phyloP scores from a whole-genome alignment of 2,888 invertebrate genomes.

The Rhaphigaster nebulosa region DNA sequence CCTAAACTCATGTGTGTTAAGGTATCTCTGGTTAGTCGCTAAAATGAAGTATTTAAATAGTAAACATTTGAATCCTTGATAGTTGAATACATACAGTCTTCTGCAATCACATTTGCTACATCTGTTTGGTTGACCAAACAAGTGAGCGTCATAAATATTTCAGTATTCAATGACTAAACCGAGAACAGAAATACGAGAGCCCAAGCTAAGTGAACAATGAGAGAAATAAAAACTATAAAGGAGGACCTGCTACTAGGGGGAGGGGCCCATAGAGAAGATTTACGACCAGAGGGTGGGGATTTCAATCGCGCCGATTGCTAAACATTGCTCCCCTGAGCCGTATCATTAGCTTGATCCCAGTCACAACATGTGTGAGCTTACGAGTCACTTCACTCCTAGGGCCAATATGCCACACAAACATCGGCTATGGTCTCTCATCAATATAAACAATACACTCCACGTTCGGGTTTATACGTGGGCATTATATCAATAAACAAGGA shows the following conservation, averaged over 20 bases:
- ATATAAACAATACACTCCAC: conserved; percentile 27
- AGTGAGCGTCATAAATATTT: not conserved
- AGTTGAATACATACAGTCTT: not conserved
- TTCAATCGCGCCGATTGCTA: conserved; percentile 58
- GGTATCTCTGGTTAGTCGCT: no score
- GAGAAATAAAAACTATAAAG: conserved; percentile 45
- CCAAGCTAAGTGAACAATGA: conserved; percentile 6
- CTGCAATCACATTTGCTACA: not conserved
- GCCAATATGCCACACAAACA: conserved; percentile 54
- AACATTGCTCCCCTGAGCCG: conserved; percentile 58
- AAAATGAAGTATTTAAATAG: not conserved
- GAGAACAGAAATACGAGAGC: not conserved
- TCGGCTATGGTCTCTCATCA: not conserved
- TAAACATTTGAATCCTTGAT: not conserved
- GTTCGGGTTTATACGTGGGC: not conserved
- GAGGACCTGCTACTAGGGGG: conserved; percentile 22
- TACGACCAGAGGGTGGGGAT: conserved; percentile 36
- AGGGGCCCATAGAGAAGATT: conserved; percentile 51
- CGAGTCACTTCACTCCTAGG: conserved; percentile 51
- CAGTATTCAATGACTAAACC: not conserved
- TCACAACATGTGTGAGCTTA: conserved; percentile 62
- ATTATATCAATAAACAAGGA: not conserved
- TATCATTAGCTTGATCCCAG: conserved; percentile 56
- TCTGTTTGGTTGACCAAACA: not conserved
- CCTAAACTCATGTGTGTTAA: no score